Evolutionary conservation across 1,140 invertebrate genomes (phyloP), one percentile per base, ranked within the genome.

Genomic region (Lithobius niger): DNA sequence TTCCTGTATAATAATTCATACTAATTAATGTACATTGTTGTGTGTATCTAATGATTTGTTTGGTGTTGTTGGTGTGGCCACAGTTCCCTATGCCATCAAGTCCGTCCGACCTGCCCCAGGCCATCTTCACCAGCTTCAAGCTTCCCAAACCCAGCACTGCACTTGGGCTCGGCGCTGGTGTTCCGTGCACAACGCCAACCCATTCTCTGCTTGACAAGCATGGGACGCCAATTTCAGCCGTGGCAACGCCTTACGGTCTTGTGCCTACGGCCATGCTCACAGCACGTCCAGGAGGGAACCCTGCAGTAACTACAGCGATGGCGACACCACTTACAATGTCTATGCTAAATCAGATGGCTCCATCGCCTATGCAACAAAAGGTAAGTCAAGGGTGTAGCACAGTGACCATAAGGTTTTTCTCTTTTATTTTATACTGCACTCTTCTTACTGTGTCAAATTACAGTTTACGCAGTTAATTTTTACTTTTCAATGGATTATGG

Each of bases 111-210:
- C 82, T 83, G 27, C 87, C 87, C 4, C 87, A 92, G 70, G 89
- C 88, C 4, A 91, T 93, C 60, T 93, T 92, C 67, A 91, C 88
- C 24, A 90, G 87, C 61, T 93, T 92, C 66, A 93, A 93, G 67
- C 73, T 93, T 54, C 88, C 88, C 19, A 89, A 91, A 71, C 65
- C 68, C 52, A 61, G 57, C 50, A 59, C 61, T 21, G 62, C 62
- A 25, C 61, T 60, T 16, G 61, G 57, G 27, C 49, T 56, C 13
- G 44, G 27, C 19, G 50, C 60, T 45, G 48, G 50, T 55, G 55
- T 55, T 31, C 54, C 59, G n/a, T 52, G 57, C 44, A 57, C 58
- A 28, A 57, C 61, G 27, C 54, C 54, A 15, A 22, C 42, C 26
- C 43, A 59, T 3, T 47, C 44, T 15, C 22, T 18, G 15, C 10